Base-by-base conservation (phyloP, 2,888 invertebrate genomes). In the Idaea biselata region DNA sequence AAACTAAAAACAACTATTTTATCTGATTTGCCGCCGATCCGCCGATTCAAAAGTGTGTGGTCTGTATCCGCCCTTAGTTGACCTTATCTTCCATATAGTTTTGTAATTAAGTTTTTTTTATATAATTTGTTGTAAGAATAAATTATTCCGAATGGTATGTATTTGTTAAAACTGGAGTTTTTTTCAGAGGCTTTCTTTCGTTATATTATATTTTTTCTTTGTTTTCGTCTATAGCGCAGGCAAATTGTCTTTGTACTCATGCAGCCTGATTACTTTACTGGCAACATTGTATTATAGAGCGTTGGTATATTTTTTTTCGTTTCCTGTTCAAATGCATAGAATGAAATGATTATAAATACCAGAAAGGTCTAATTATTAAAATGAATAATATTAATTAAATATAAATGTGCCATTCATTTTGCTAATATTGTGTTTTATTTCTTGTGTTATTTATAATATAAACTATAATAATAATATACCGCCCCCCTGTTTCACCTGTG, bases 331-430 rank as follows among this genome's bases (percentile, higher is more conserved):
- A 85, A 87, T 86, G 87, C 86, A 89, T 89, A 90, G 86, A 86
- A 80, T 89, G 85, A 87, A 84, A 83, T 80, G 73, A 77, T 80
- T 82, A 85, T 87, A 84, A 87, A 87, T 86, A 91, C 88, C 87
- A 88, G 85, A 89, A 91, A 91, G 88, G 87, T 91, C 87, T 91
- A 88, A 92, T 89, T 90, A 91, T 91, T 89, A 92, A 91, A 91
- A 91, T 89, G 89, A 88, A 91, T 92, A 91, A 91, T 93, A 87
- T 88, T 93, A 93, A 93, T 93, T 92, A 93, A 93, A 91, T 90
- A 91, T 91, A 91, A 91, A 93, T 92, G 93, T 93, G 93, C 93
- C 93, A 93, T 93, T 92, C 93, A 92, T 93, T 93, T 93, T 93
- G 93, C 92, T 91, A 92, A 80, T 80, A 74, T 79, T 82, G 90